A percentile compares a stretch with the other conserved stretches of the same genome.
Conservation (phyloP, 2,113 vertebrate genomes). For the Pelodiscus sinensis region DNA sequence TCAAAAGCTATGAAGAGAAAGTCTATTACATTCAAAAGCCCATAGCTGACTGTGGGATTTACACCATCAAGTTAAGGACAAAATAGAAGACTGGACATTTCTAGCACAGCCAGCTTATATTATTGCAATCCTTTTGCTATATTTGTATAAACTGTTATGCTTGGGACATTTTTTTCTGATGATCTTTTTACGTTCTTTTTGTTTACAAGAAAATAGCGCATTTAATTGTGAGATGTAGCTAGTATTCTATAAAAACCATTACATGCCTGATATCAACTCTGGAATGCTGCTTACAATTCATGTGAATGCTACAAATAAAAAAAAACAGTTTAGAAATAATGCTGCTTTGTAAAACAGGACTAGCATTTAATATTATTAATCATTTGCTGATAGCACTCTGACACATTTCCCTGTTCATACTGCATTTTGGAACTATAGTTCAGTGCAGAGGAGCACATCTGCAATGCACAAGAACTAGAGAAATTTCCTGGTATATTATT, state of each 20-base stretch:
- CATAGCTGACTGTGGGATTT: neutral
- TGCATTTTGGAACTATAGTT: slow-evolving; percentile 2
- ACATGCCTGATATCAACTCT: slow-evolving; percentile 47
- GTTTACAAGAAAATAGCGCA: slow-evolving; percentile 73
- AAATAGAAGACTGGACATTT: slow-evolving; percentile 56
- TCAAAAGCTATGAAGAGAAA: neutral
- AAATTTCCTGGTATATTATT: neutral
- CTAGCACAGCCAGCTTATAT: neutral
- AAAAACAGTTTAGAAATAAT: neutral
- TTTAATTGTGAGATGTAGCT: slow-evolving; percentile 70
- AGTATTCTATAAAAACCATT: slow-evolving; percentile 71
- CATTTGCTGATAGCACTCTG: neutral
- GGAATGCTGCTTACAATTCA: slow-evolving; percentile 63
- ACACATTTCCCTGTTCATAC: neutral
- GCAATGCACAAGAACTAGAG: neutral
- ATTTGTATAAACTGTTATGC: slow-evolving; percentile 59
- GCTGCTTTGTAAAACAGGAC: neutral
- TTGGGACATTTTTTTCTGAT: slow-evolving; percentile 61
- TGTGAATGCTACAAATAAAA: slow-evolving; percentile 45
- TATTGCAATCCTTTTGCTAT: slow-evolving; percentile 9
- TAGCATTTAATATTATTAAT: neutral
- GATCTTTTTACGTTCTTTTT: slow-evolving; percentile 68
- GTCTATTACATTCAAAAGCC: slow-evolving; percentile 52
- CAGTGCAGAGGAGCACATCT: neutral
- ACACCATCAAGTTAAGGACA: slow-evolving; percentile 50